A percentile compares a stretch with the other conserved stretches of the same genome.
These are phyloP conservation scores for Prionace glauca DNA, from an alignment of 2,797 vertebrate species.

Conservation along the genomic window DNA sequence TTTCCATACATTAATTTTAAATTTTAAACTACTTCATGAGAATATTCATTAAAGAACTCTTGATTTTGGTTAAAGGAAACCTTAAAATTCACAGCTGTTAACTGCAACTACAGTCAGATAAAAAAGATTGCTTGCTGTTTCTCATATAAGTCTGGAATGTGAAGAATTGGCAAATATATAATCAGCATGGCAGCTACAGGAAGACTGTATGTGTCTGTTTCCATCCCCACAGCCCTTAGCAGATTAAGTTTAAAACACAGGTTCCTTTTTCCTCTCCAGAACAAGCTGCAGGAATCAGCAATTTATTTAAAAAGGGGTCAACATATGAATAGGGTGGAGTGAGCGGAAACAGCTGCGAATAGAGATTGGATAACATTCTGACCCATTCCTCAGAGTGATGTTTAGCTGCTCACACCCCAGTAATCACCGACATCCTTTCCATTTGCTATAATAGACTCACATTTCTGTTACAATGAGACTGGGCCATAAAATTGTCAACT, in stretches of 20 bases:
- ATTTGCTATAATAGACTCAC: not conserved
- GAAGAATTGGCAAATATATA: not conserved
- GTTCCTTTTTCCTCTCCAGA: constrained; percentile 46
- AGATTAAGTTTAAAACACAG: not conserved
- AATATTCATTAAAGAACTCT: not conserved
- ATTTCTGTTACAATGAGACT: not conserved
- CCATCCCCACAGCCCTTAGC: constrained; percentile 27
- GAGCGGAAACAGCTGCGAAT: constrained; percentile 52
- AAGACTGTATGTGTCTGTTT: constrained; percentile 23
- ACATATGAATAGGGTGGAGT: constrained; percentile 44
- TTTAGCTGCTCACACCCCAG: constrained; percentile 46
- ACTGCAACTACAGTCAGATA: not conserved
- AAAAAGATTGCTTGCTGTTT: not conserved
- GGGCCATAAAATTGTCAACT: not conserved
- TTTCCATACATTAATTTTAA: not conserved
- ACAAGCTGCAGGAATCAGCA: constrained; percentile 44
- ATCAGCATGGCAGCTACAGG: constrained; percentile 9
- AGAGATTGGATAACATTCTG: constrained; percentile 54
- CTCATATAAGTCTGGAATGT: constrained; percentile 3
- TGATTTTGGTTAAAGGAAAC: not conserved
- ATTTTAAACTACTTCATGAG: not conserved
- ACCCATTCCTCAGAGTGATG: constrained; percentile 46
- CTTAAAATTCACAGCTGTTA: not conserved
- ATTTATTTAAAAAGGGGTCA: constrained; percentile 47
- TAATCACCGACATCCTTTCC: constrained; percentile 46